phyloP scores from a whole-genome alignment of 2,113 vertebrate genomes.

The Lepisosteus osseus region DNA sequence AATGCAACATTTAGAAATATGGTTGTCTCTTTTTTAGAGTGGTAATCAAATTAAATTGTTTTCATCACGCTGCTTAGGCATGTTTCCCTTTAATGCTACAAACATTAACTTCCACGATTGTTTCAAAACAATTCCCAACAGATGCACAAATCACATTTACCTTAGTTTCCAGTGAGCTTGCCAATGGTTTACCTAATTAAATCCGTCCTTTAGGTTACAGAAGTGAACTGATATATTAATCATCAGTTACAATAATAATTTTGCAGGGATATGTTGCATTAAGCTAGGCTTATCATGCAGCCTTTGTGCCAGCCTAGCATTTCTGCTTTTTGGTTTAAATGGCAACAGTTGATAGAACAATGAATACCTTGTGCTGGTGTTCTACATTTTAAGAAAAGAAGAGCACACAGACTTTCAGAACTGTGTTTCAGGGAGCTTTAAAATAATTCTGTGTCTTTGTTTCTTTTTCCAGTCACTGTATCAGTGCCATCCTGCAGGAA shows the following conservation, averaged over 20 bases:
- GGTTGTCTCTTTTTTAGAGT: background rate
- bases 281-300: no score
- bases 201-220: no score
- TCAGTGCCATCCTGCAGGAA: constrained; percentile 91
- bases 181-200: no score
- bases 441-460: constrained; percentile 22
- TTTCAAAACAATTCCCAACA: no score
- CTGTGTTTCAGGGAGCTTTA: constrained; percentile 30
- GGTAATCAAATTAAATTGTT: background rate
- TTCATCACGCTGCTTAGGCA: background rate
- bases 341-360: background rate
- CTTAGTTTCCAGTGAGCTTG: no score
- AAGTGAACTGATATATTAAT: no score
- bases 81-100: no score
- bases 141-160: no score
- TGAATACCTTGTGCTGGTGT: background rate
- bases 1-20: background rate
- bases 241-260: no score
- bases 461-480: constrained; percentile 62
- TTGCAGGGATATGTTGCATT: no score
- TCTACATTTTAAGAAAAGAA: background rate
- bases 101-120: no score
- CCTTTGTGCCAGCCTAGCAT: background rate
- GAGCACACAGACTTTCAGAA: constrained; percentile 27
- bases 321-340: background rate